Evolutionary conservation across 2,113 vertebrate species (phyloP).

Genomic region (Grallaria varia): DNA sequence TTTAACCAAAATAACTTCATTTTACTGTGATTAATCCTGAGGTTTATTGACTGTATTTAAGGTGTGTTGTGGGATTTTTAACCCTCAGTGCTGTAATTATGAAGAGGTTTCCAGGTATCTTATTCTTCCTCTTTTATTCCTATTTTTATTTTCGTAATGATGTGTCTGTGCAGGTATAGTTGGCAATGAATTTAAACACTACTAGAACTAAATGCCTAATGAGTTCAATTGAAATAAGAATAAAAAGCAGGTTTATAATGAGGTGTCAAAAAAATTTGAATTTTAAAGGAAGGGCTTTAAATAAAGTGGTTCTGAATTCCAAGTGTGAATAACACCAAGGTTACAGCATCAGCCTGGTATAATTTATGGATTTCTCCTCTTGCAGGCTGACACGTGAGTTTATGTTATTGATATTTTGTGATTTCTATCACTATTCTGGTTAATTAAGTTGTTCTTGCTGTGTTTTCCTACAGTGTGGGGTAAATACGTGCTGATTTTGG

Average conservation of each 20-base stretch:
- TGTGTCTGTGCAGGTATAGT: accelerated
- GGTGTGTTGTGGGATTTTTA: not conserved
- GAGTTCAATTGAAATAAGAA: not conserved
- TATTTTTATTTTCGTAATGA: not conserved
- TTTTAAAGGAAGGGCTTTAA: not conserved
- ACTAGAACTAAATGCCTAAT: not conserved
- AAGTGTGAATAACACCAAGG: accelerated
- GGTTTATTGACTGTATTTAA: not conserved
- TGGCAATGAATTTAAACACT: not conserved
- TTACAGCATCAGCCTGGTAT: not conserved
- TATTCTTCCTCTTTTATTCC: no score
- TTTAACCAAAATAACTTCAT: accelerated
- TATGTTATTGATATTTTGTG: accelerated
- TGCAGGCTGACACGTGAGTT: no score
- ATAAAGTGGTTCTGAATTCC: not conserved
- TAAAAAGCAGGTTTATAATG: not conserved
- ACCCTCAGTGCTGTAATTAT: not conserved
- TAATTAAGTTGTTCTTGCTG: not conserved
- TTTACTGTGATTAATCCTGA: accelerated
- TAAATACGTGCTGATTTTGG: no score
- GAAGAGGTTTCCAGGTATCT: accelerated
- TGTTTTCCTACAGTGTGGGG: accelerated
- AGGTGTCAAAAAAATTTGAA: not conserved
- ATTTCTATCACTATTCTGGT: not conserved
- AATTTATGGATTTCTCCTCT: not conserved